Evolutionary conservation across 2,888 invertebrate species (phyloP), one percentile per base, ranked within the genome.

Genomic region (Machimus atricapillus): DNA sequence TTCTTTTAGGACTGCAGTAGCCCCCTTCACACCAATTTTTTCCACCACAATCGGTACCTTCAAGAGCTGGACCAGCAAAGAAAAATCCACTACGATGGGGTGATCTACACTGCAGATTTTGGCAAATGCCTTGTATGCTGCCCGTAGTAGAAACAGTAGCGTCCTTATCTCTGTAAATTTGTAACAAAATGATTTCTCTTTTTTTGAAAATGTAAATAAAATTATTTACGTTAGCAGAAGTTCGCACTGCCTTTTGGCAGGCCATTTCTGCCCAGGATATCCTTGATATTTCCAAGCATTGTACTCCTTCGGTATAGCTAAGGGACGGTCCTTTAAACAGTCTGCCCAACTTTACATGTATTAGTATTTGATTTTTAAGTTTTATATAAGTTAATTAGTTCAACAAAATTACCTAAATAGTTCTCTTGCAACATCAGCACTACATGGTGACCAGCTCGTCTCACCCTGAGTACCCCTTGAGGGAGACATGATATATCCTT

Each of bases 401-500:
- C 2, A 40, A 56, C 9, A 9, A 66, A 90, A 91, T 90, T 92
- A 95, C 95, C 94, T 93, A 16, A 52, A 43, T 7, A 88, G 86
- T 19, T 85, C 78, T 73, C 86, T 37, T n/a, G 88, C 87, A 16
- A 96, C 93, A 73, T 94, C 93, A 0, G 96, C 95, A 90, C 96
- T 96, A 91, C 96, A 96, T 1, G 93, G 91, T 0, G 96, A 96
- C 97, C 97, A 97, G 19, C 94, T 94, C 1, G 96, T 96, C 92
- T 97, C 96, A 8, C 96, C 96, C 89, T 94, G 94, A 46, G 95
- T 95, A 77, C 97, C 96, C 89, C 96, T 94, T 3, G 96, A 96
- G 0, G 96, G 96, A 0, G 96, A 96, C 96, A 97, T 97, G 89
- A 97, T 95, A 92, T 94, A 96, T 1, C 96, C 96, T 91, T 96